These are phyloP conservation scores for Idaea aversata DNA, from an alignment of 2,888 invertebrate species.

Conservation along the genomic window DNA sequence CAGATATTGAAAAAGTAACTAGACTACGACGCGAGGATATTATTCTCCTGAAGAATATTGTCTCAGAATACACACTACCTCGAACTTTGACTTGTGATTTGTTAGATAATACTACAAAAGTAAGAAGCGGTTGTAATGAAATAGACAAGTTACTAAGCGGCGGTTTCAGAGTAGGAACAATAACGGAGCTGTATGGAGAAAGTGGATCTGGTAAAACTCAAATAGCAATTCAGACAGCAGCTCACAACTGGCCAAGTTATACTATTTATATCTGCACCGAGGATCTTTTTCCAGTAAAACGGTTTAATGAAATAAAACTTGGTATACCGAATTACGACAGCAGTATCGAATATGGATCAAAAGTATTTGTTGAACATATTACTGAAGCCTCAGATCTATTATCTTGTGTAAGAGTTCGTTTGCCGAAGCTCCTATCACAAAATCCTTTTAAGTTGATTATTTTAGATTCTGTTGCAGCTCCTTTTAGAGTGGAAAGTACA, in stretches of 20 bases:
- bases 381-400: slow-evolving; percentile 63
- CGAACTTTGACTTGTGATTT: slow-evolving; percentile 39
- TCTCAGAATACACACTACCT: slow-evolving; percentile 45
- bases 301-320: slow-evolving; percentile 62
- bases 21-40: slow-evolving; percentile 57
- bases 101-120: slow-evolving; percentile 32
- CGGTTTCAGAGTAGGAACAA: slow-evolving; percentile 84
- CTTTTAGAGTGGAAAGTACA: slow-evolving; percentile 63
- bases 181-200: slow-evolving; percentile 90
- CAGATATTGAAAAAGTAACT: slow-evolving; percentile 63
- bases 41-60: slow-evolving; percentile 48
- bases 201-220: slow-evolving; percentile 92
- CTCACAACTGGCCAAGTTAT: slow-evolving; percentile 81
- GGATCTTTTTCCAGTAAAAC: slow-evolving; percentile 80
- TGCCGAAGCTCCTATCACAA: slow-evolving; percentile 55
- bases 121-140: slow-evolving; percentile 78
- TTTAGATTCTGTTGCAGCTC: slow-evolving; percentile 71
- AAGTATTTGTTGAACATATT: slow-evolving; percentile 67
- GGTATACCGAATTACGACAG: slow-evolving; percentile 33
- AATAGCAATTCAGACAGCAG: slow-evolving; percentile 85
- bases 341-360: slow-evolving; percentile 49
- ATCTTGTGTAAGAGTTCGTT: slow-evolving; percentile 57
- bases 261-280: slow-evolving; percentile 89
- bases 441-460: slow-evolving; percentile 52
- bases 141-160: slow-evolving; percentile 83